Base-by-base conservation (phyloP, 2,888 invertebrate species). In the Agrilus biguttatus region DNA sequence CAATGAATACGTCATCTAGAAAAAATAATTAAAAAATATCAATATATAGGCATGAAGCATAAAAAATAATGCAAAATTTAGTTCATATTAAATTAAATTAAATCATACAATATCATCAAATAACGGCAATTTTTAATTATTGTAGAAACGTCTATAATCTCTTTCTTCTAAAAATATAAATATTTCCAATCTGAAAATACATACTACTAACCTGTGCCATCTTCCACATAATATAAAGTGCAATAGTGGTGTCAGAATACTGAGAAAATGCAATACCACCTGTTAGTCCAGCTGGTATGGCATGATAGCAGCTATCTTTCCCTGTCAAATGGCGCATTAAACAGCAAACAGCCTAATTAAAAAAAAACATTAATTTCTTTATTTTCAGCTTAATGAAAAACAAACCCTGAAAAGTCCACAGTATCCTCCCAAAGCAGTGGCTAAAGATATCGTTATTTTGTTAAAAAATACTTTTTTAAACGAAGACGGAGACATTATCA, bases 181-280 rank as follows among this genome's bases (percentile, higher is more conserved):
- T 17, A 17, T 4, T 17, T 17, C 2, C 17, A 17, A 17, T 17
- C 17, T 2, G 17, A 17, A 17, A 17, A 21, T 21, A 6, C 6
- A 21, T 21, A 21, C 1, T 21, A 45, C 54, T 57, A 61, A 85
- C 86, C 73, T 89, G 88, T 35, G 85, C 68, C 37, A 80, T 74
- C 67, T 89, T 89, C 82, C 87, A 86, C 66, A 84, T 73, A 6
- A 83, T 75, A 61, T 88, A 89, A 23, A 88, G 69, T n/a, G 87
- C 80, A 40, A 88, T 73, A 1, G 84, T 82, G 36, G 78, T 78
- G 55, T 82, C 83, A 32, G 83, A 83, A 64, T 82, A 87, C 52
- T 78, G 75, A 21, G 71, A 66, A 69, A 88, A 84, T 33, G 81
- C 71, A 39, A 75, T 61, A 36, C 84, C 83, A 5, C 83, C 81